Evolutionary conservation across 2,797 vertebrate species (phyloP).

Genomic region (Betta splendens): DNA sequence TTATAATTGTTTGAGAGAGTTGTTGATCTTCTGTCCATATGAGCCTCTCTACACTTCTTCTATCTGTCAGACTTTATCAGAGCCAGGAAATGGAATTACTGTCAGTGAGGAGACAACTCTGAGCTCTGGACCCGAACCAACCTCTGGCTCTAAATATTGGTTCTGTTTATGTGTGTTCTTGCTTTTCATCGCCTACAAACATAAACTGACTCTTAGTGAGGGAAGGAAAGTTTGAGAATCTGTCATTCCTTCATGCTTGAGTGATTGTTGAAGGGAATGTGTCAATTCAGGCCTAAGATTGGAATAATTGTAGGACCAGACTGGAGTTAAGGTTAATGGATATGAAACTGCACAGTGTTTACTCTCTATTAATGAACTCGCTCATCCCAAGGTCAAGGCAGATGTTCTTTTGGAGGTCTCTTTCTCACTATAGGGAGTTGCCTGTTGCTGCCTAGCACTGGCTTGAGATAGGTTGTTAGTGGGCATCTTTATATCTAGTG

Average conservation of each 20-base stretch:
- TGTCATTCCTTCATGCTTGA: not conserved
- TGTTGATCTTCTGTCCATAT: conserved; percentile 76
- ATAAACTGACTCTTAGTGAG: not conserved
- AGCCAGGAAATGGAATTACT: conserved; percentile 82
- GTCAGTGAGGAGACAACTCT: conserved; percentile 83
- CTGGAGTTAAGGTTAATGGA: not conserved
- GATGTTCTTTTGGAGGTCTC: too few species aligned
- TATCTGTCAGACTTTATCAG: conserved; percentile 80
- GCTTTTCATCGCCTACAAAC: not conserved
- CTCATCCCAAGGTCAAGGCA: too few species aligned
- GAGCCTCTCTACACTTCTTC: conserved; percentile 63
- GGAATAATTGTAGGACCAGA: not conserved
- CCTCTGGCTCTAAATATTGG: not conserved
- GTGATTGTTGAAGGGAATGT: not conserved
- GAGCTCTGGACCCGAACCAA: conserved; percentile 82
- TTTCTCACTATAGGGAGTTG: too few species aligned
- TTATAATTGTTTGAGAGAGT: conserved; percentile 23
- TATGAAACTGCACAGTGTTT: too few species aligned
- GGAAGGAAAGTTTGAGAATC: not conserved
- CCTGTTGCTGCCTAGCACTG: too few species aligned
- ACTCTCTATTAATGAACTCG: too few species aligned
- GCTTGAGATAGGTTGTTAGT: too few species aligned
- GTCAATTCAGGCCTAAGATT: not conserved
- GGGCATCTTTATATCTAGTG: too few species aligned
- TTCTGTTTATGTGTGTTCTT: conserved; percentile 19